Evolutionary conservation across 30 jellyfish, hydroid and myxozoan genomes (phyloP).

Genomic region (Cassiopea xamachana): DNA sequence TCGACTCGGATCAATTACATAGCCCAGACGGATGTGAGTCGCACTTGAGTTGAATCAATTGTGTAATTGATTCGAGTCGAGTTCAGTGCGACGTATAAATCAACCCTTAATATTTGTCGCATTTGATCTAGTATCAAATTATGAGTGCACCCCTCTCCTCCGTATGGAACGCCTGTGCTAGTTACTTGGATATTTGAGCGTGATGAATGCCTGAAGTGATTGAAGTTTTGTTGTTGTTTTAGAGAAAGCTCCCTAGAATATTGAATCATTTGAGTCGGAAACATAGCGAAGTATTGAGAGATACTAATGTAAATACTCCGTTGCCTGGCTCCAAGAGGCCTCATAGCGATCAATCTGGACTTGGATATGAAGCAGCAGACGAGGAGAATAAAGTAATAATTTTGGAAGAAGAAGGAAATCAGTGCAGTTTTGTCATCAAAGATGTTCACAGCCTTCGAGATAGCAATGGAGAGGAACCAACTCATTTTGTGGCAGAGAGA

Average conservation of each 20-base stretch:
- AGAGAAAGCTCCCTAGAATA: slow-evolving; percentile 71
- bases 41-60: no score
- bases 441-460: slow-evolving; percentile 77
- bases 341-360: slow-evolving; percentile 24
- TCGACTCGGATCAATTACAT: no score
- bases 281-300: slow-evolving; percentile 58
- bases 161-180: no score
- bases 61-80: no score
- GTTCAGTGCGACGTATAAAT: no score
- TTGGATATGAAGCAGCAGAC: slow-evolving; percentile 5
- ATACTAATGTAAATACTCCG: slow-evolving; percentile 9
- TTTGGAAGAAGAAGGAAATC: slow-evolving; percentile 54
- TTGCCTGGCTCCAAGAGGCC: slow-evolving; percentile 59
- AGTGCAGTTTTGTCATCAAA: slow-evolving; percentile 55
- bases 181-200: no score
- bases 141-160: no score
- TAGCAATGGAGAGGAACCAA: slow-evolving; percentile 45
- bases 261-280: slow-evolving; percentile 60
- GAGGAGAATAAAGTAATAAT: slow-evolving; percentile 56
- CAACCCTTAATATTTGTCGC: no score
- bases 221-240: neutral
- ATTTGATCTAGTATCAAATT: no score
- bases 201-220: no score
- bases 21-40: no score
- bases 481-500: slow-evolving; percentile 13